phyloP scores from a whole-genome alignment of 2,113 vertebrate species.

The Maccullochella peelii region DNA sequence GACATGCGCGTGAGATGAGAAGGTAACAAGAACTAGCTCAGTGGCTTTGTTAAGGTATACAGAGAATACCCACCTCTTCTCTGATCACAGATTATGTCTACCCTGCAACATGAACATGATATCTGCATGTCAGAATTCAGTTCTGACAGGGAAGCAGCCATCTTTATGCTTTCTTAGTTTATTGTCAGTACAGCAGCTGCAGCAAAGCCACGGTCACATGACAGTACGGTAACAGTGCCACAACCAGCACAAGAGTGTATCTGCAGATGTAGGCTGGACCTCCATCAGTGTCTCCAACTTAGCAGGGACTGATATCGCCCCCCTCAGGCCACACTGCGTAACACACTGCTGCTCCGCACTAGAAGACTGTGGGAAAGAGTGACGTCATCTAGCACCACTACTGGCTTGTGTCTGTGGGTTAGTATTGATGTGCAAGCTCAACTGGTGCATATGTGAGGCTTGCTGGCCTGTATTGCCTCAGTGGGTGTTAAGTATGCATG shows the following conservation, averaged over 20 bases:
- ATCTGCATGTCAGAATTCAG: neutral
- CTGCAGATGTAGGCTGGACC: conserved; percentile 42
- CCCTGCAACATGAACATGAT: neutral
- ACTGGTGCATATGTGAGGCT: conserved; percentile 36
- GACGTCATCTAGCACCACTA: conserved; percentile 59
- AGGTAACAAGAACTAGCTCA: neutral
- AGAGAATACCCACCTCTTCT: neutral
- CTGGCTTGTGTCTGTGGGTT: conserved; percentile 29
- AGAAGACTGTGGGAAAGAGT: conserved; percentile 66
- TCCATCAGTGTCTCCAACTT: conserved; percentile 18
- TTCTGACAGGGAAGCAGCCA: neutral
- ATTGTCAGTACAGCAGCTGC: conserved; percentile 13
- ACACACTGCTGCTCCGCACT: conserved; percentile 50
- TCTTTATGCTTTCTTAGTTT: conserved; percentile 32
- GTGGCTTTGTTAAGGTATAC: neutral
- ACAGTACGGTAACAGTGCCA: conserved; percentile 12
- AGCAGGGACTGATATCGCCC: conserved; percentile 66
- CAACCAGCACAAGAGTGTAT: conserved; percentile 10
- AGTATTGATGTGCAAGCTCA: conserved; percentile 23
- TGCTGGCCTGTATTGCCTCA: conserved; percentile 21
- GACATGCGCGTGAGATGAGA: neutral
- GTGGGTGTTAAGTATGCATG: conserved; percentile 15
- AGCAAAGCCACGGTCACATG: conserved; percentile 13
- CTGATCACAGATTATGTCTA: neutral
- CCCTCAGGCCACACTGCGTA: conserved; percentile 67